Conservation (phyloP, 2,888 invertebrate species). For the Tetropium fuscum region DNA sequence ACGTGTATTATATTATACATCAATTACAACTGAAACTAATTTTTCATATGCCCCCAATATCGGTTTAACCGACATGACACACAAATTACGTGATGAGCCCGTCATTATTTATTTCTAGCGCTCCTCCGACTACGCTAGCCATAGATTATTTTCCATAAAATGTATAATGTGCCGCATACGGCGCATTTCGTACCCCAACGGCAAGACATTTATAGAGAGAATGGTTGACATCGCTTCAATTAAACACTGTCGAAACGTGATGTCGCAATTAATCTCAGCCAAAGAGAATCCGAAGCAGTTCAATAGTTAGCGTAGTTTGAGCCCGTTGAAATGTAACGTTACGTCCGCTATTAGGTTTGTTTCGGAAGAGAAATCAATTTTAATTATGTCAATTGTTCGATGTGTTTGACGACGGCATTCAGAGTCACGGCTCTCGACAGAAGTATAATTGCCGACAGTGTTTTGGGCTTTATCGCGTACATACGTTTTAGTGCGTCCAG, state of each 20-base stretch:
- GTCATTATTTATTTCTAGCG: too few species aligned
- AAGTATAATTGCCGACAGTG: slow-evolving; percentile 1
- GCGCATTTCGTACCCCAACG: neutral
- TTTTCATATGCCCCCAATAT: too few species aligned
- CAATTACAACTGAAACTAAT: too few species aligned
- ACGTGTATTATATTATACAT: too few species aligned
- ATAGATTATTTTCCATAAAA: slow-evolving; percentile 4
- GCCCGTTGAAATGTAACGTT: slow-evolving; percentile 5
- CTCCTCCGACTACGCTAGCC: neutral
- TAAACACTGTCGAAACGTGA: slow-evolving; percentile 33
- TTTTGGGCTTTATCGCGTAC: neutral
- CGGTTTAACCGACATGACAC: too few species aligned
- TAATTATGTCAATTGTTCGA: slow-evolving; percentile 21
- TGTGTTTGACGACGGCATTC: slow-evolving; percentile 1
- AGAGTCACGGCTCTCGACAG: neutral
- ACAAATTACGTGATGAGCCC: too few species aligned
- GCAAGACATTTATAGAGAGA: slow-evolving; percentile 5
- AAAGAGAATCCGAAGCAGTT: slow-evolving; percentile 21
- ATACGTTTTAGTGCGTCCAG: too few species aligned
- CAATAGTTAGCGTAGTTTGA: slow-evolving; percentile 16
- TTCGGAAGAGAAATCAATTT: slow-evolving; percentile 20
- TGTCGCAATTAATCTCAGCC: slow-evolving; percentile 38
- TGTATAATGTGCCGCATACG: neutral
- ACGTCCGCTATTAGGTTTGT: neutral
- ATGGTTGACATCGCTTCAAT: slow-evolving; percentile 30